Evolutionary conservation across 1,140 invertebrate species (phyloP), one percentile per base, ranked within the genome.

Genomic region (Schlechtendalia chinensis): DNA sequence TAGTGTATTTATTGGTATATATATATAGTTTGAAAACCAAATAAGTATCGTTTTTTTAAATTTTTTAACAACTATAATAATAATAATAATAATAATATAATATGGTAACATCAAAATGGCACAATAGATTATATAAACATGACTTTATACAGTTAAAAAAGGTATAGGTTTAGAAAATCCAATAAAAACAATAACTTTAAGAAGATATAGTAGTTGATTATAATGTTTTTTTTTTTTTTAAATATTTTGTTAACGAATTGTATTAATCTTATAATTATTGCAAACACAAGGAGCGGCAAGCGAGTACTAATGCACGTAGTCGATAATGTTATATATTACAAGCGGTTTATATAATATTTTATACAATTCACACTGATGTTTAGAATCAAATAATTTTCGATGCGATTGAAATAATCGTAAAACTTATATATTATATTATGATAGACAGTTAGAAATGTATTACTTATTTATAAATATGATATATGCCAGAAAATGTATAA

Each of bases 71-170:
- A 50, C 12, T 12, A 50, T 8, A 50, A 50, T 50, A 50, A 50
- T 12, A 8, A 50, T 50, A 8, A 50, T 29, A 53, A 72, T 54
- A 72, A 72, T 71, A 71, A 71, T 27, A 27, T 71, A 50, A 71
- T 72, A 53, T 72, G 69, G 69, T 72, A 72, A 72, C 69, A 72
- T 72, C 69, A 54, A 54, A 72, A 22, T 72, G 69, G 69, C 50
- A 72, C 24, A 72, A 61, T 27, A 72, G 69, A 53, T 72, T 72
- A 72, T 53, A 54, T 17, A 72, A 72, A 72, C 50, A 72, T 54
- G 69, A 47, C 69, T 72, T 29, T 72, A 54, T 72, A 72, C 69
- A 72, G 50, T 29, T 29, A 54, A 54, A 72, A 29, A 72, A 54
- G 22, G 47, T 53, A 3, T 27, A 14, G 17, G 69, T 53, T 72